Conservation (phyloP, 2,113 vertebrate species). For the Hippopotamus amphibius region DNA sequence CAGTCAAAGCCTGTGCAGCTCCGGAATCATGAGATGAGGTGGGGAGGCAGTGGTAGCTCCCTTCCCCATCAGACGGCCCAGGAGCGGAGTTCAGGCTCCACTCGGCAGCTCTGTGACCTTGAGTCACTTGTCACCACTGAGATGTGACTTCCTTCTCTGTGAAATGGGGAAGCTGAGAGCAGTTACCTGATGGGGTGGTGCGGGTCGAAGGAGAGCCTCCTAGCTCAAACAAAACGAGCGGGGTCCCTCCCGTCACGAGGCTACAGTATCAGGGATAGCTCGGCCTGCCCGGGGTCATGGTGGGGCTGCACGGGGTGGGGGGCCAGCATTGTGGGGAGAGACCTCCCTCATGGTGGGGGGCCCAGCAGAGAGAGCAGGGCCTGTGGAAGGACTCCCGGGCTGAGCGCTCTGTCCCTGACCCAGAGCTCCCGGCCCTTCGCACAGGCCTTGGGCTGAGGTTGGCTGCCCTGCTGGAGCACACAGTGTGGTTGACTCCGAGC, state of each 20-base stretch:
- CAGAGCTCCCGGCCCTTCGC: neutral
- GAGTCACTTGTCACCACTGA: neutral
- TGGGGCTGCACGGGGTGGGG: fast-evolving
- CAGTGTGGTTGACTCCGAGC: no score
- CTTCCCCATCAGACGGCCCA: fast-evolving
- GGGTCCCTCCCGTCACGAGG: fast-evolving
- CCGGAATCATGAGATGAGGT: neutral
- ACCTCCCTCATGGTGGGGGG: fast-evolving
- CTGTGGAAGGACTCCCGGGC: neutral
- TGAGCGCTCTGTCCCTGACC: no score
- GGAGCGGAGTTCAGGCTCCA: neutral
- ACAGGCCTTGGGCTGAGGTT: neutral
- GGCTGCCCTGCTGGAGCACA: neutral
- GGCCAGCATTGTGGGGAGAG: neutral
- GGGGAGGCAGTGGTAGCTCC: neutral
- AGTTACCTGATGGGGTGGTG: neutral
- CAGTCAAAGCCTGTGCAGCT: neutral
- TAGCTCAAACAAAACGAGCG: neutral
- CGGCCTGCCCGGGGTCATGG: fast-evolving
- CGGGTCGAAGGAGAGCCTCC: neutral
- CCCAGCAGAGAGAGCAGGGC: no score
- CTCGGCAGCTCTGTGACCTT: neutral
- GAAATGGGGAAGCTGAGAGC: fast-evolving
- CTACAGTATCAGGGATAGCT: neutral
- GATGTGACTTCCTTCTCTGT: fast-evolving